These are phyloP conservation scores for Macrobrachium rosenbergii DNA, from an alignment of 1,140 invertebrate genomes.

Conservation along the genomic window DNA sequence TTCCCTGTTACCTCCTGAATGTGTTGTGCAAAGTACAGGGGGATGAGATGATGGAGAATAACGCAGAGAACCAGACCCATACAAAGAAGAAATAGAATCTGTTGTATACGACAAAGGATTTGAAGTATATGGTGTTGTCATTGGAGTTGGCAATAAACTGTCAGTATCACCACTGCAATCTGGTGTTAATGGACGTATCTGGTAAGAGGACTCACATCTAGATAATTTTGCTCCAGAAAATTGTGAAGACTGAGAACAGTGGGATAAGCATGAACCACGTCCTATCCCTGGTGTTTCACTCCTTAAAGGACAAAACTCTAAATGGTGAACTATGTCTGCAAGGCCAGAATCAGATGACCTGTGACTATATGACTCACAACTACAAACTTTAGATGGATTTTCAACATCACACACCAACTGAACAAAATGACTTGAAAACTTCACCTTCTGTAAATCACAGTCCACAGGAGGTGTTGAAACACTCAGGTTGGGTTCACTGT, in stretches of 20 bases:
- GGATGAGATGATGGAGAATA: conserved; percentile 17
- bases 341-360: conserved; percentile 86
- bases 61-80: conserved; percentile 37
- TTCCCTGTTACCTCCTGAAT: conserved; percentile 3
- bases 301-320: conserved; percentile 51
- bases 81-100: conserved; percentile 45
- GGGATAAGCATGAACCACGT: conserved; percentile 58
- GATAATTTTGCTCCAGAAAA: conserved; percentile 35
- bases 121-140: conserved; percentile 51
- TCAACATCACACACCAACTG: conserved; percentile 45
- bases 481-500: conserved; percentile 51
- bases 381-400: conserved; percentile 47
- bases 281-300: conserved; percentile 52
- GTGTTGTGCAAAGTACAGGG: conserved; percentile 18
- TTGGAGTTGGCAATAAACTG: conserved; percentile 45
- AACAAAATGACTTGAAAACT: conserved; percentile 49
- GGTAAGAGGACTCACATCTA: conserved; percentile 39
- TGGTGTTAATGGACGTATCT: conserved; percentile 45
- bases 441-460: neutral
- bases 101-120: conserved; percentile 49
- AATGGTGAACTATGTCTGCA: conserved; percentile 76
- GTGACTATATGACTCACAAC: conserved; percentile 68
- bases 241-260: conserved; percentile 50
- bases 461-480: neutral
- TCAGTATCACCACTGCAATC: conserved; percentile 36